Conservation (phyloP, 2,113 vertebrate species). For the Capricornis sumatraensis region DNA sequence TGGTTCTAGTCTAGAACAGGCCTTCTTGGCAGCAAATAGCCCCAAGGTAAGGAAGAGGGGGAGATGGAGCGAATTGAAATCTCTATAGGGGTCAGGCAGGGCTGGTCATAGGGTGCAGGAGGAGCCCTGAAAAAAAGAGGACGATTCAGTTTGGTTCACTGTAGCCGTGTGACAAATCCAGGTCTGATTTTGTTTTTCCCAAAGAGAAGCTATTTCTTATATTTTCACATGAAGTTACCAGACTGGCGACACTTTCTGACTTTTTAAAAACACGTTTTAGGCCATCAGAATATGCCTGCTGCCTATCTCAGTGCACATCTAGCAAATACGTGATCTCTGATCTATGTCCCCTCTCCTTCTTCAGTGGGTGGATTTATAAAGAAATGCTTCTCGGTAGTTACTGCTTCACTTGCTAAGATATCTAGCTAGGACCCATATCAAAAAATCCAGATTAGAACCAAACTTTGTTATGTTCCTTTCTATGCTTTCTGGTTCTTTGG, state of each 20-base stretch:
- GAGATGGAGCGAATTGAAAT: background rate
- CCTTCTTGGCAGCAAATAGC: background rate
- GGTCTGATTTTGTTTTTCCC: background rate
- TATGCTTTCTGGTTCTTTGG: background rate
- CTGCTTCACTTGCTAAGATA: background rate
- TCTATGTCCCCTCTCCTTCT: background rate
- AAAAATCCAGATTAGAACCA: background rate
- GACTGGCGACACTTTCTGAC: background rate
- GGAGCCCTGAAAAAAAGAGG: background rate
- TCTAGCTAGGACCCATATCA: background rate
- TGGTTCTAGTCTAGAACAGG: background rate
- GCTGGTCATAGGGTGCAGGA: accelerated
- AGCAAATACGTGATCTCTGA: background rate
- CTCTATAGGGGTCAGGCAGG: background rate
- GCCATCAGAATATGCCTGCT: background rate
- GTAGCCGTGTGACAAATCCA: background rate
- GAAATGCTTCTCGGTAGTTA: background rate
- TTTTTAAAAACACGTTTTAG: background rate
- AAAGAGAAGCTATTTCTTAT: background rate
- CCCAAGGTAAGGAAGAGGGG: background rate
- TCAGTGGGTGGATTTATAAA: background rate
- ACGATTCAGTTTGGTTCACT: too few relatives aligned
- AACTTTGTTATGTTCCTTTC: background rate
- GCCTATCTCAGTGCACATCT: background rate
- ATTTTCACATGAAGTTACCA: background rate